Evolutionary conservation across 2,113 vertebrate species (phyloP).

Genomic region (Bos indicus): DNA sequence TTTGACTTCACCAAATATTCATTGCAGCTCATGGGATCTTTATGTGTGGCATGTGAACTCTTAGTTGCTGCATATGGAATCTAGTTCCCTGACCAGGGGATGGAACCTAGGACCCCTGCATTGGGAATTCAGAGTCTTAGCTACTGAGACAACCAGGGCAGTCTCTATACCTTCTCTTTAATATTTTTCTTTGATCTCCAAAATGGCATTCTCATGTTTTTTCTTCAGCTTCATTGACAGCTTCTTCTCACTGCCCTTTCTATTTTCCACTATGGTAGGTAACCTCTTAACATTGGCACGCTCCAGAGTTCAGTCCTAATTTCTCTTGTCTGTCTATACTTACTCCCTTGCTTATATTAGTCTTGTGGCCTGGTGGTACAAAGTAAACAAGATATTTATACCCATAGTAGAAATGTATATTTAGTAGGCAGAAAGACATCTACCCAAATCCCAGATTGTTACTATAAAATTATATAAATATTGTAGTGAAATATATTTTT

Average conservation of each 20-base stretch:
- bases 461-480: neutral
- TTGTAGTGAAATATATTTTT: neutral
- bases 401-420: neutral
- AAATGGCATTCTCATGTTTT: neutral
- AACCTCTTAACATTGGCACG: neutral
- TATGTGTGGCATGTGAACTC: neutral
- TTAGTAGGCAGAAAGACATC: neutral
- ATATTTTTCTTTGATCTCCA: neutral
- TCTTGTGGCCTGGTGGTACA: neutral
- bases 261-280: neutral
- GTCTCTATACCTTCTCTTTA: neutral
- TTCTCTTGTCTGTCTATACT: neutral
- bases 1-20: neutral
- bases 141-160: neutral
- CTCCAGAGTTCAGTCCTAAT: neutral
- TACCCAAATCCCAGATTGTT: neutral
- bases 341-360: neutral
- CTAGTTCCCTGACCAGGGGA: neutral
- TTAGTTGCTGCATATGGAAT: neutral
- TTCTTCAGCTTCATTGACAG: neutral
- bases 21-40: neutral
- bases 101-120: neutral
- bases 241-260: neutral
- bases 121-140: neutral
- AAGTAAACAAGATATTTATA: neutral